Evolutionary conservation across 2,888 invertebrate genomes (phyloP).

Genomic region (Dolichopus griseipennis): DNA sequence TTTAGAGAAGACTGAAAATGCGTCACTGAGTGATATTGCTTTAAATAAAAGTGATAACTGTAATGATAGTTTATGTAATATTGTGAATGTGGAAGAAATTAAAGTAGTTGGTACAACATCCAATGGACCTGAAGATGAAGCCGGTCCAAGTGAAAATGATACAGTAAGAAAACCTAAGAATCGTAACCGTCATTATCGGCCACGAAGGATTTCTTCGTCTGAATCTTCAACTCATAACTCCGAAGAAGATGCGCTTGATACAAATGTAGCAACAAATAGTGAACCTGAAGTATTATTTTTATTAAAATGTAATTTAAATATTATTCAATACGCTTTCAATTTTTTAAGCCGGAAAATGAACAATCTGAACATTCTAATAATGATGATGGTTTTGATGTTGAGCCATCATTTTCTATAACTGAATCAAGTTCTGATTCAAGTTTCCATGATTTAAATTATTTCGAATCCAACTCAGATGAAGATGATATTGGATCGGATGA

Average conservation of each 20-base stretch:
- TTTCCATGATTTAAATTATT: conserved; percentile 17
- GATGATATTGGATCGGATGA: conserved; percentile 16
- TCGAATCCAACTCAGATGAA: conserved; percentile 19
- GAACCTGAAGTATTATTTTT: no score
- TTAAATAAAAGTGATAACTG: not conserved
- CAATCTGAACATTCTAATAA: no score
- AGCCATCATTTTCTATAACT: not conserved
- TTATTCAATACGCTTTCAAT: not conserved
- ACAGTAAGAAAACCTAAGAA: not conserved
- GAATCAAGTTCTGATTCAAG: conserved; percentile 17
- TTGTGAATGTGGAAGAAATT: conserved; percentile 8
- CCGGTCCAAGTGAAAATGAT: not conserved
- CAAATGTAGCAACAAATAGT: not conserved
- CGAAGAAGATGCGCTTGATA: not conserved
- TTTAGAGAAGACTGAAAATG: not conserved
- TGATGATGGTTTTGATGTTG: not conserved
- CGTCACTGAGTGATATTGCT: no score
- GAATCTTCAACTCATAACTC: not conserved
- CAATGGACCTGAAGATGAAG: not conserved
- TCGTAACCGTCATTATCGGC: conserved; percentile 2
- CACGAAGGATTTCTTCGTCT: conserved; percentile 7
- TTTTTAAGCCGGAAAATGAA: not conserved
- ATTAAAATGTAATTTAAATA: not conserved
- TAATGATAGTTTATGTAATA: not conserved
- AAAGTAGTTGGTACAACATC: not conserved